Base-by-base conservation (phyloP, 2,797 vertebrate genomes). In the Chelon auratus region DNA sequence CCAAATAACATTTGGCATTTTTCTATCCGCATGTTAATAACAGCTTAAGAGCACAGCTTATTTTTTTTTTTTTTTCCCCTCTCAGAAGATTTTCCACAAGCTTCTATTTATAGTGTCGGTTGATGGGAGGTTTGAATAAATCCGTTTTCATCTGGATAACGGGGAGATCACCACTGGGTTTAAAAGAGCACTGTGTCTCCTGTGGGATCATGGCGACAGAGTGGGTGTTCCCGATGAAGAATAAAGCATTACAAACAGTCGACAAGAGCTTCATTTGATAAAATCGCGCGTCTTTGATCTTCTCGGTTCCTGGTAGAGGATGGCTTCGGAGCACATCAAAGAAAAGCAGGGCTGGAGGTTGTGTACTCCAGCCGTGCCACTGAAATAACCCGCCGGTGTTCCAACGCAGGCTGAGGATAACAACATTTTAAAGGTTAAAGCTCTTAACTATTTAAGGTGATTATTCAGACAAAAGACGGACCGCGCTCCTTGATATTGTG, bases 81-180 rank as follows among this genome's bases (percentile, higher is more conserved):
- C 75, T 65, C 74, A 63, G 87, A 94, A 92, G 92, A 93, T 94
- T 93, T 93, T 88, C 89, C 71, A 81, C 85, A 63, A 91, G 92
- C 88, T 80, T 89, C 92, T 95, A 95, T 94, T 94, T 94, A 92
- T 94, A 94, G 94, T 68, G 76, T 62, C 13, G 50, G 88, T 84
- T 87, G 89, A 93, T 91, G 89, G 87, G 87, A 82, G 92, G 88
- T 92, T 92, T 89, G 91, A 93, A 88, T 92, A 94, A 94, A 92
- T 93, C 93, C 88, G 82, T 93, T 92, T 92, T 92, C 85, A 93
- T 93, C 92, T 93, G 93, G 92, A 94, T 94, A 92, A 93, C 86
- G 75, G 83, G 83, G 89, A 87, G 90, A 90, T 94, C 87, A 93
- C 88, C 87, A 88, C 86, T 87, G 85, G 92, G 87, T 94, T 94